phyloP scores from a whole-genome alignment of 2,888 invertebrate genomes.

The Melanophora roralis region DNA sequence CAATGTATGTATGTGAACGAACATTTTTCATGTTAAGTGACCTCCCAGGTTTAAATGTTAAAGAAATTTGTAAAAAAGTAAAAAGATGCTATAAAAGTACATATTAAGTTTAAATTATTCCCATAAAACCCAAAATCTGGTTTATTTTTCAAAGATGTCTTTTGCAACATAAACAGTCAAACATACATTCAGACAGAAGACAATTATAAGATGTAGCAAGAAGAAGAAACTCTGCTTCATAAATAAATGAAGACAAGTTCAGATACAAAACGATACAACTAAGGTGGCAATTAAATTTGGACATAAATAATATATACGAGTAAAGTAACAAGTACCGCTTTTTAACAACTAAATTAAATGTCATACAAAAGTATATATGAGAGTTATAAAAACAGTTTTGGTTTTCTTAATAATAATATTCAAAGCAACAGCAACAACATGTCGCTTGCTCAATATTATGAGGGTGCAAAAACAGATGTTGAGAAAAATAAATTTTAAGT shows the following conservation, averaged over 20 bases:
- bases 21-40: constrained; percentile 43
- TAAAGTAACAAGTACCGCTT: constrained; percentile 60
- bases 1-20: too few relatives aligned
- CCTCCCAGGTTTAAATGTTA: constrained; percentile 55
- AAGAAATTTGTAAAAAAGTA: neutral
- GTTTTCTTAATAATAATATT: too few relatives aligned
- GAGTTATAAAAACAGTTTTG: too few relatives aligned
- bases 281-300: constrained; percentile 59
- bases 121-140: constrained; percentile 52
- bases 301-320: too few relatives aligned
- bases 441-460: constrained; percentile 1
- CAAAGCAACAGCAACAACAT: too few relatives aligned
- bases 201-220: neutral
- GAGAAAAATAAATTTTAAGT: too few relatives aligned
- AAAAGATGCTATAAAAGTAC: constrained; percentile 57
- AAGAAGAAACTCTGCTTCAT: constrained; percentile 11
- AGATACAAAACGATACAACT: constrained; percentile 38
- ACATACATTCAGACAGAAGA: neutral
- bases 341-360: constrained; percentile 42
- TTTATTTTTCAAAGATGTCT: constrained; percentile 55
- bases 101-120: constrained; percentile 49
- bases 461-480: neutral
- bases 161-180: constrained; percentile 24
- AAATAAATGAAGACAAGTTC: neutral
- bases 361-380: constrained; percentile 3